Conservation (phyloP, 2,113 vertebrate species). For the Nestor notabilis region DNA sequence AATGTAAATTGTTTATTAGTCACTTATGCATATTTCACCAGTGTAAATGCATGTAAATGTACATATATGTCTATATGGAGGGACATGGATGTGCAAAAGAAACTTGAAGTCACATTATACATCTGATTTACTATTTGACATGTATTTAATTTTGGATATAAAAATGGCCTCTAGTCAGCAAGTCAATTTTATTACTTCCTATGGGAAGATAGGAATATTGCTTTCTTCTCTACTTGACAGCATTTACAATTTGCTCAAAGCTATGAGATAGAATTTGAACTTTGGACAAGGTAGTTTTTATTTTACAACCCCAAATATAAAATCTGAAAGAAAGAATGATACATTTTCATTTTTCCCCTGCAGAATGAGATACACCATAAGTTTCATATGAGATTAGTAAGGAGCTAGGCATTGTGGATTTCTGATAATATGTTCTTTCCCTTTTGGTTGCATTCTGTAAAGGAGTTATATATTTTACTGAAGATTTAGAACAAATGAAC, state of each 20-base stretch:
- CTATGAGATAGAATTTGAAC: background rate
- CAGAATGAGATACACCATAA: background rate
- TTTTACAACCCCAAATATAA: background rate
- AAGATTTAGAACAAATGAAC: conserved; percentile 38
- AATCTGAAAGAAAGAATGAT: background rate
- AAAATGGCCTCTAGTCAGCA: background rate
- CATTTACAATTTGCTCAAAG: background rate
- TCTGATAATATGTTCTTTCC: background rate
- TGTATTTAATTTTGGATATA: background rate
- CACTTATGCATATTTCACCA: background rate
- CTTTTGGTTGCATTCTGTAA: background rate
- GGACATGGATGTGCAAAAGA: background rate
- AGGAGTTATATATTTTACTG: background rate
- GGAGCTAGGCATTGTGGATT: background rate
- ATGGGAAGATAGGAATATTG: background rate
- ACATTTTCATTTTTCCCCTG: background rate
- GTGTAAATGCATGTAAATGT: background rate
- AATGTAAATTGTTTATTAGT: background rate
- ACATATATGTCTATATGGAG: background rate
- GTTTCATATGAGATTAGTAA: background rate
- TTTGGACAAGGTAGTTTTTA: background rate
- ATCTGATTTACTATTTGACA: background rate
- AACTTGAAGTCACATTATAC: background rate
- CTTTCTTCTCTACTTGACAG: background rate
- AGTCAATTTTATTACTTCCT: background rate